These are phyloP conservation scores for Vombatus ursinus DNA, from an alignment of 2,113 vertebrate genomes.

Conservation along the genomic window DNA sequence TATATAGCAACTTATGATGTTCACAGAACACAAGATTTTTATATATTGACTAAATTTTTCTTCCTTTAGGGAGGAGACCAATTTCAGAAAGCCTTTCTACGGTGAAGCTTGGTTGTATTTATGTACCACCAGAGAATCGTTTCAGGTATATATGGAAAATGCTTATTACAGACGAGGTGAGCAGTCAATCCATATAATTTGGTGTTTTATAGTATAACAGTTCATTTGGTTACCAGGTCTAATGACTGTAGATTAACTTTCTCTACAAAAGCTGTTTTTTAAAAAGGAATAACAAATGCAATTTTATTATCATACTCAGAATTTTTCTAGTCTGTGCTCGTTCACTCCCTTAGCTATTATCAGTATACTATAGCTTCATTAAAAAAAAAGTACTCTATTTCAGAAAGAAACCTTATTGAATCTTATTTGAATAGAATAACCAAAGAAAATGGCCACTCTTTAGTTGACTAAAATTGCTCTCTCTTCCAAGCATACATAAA, in stretches of 20 bases:
- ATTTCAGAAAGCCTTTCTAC: slow-evolving; percentile 74
- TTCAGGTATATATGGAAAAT: slow-evolving; percentile 80
- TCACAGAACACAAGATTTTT: background rate
- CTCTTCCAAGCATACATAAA: slow-evolving; percentile 41
- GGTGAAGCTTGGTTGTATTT: slow-evolving; percentile 76
- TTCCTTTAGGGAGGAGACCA: slow-evolving; percentile 70
- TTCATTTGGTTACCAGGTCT: slow-evolving; percentile 26
- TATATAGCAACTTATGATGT: slow-evolving; percentile 49
- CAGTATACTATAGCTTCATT: slow-evolving; percentile 48
- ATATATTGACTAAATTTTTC: slow-evolving; percentile 55
- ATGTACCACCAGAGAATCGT: slow-evolving; percentile 72
- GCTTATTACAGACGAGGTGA: slow-evolving; percentile 77
- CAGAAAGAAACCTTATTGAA: slow-evolving; percentile 31
- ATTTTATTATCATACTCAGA: slow-evolving; percentile 34
- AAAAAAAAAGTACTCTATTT: slow-evolving; percentile 38
- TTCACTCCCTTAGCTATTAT: slow-evolving; percentile 54
- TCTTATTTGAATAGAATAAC: slow-evolving; percentile 35
- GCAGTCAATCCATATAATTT: slow-evolving; percentile 57
- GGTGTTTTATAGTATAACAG: slow-evolving; percentile 7
- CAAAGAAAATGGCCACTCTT: slow-evolving; percentile 19
- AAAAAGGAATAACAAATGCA: slow-evolving; percentile 53
- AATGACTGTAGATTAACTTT: slow-evolving; percentile 17
- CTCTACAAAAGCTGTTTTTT: slow-evolving; percentile 46
- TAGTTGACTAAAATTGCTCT: slow-evolving; percentile 32
- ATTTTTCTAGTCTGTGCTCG: slow-evolving; percentile 21